Base-by-base conservation (phyloP, 2,888 invertebrate species). In the Caenorhabditis uteleia region DNA sequence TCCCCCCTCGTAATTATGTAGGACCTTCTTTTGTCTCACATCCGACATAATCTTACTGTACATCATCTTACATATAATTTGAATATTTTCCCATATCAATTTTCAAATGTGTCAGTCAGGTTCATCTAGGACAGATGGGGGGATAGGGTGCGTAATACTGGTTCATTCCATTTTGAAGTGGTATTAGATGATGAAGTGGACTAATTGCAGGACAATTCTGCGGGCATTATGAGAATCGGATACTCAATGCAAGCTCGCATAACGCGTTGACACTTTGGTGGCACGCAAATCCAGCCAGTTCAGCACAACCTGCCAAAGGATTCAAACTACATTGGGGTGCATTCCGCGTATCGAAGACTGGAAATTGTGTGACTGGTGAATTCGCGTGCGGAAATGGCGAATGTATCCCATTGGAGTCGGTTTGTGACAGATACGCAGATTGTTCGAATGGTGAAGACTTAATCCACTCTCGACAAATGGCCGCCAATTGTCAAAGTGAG, bases 261-360 rank as follows among this genome's bases (percentile, higher is more conserved):
- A 75, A 75, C 36, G 75, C 72, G 18, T 42, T 75, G 51, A 72
- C 75, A 16, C 60, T 75, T 8, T 75, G 75, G 75, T 75, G 75
- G 75, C 75, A 75, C 54, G 58, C 72, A 1, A 61, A 67, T 48
- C 61, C 62, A 12, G 60, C 65, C 21, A 51, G 58, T 8, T 54
- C 62, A 0, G 54, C 51, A 12, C 47, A 45, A 8, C 44, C 43
- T 20, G 54, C 62, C 12, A 64, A 56, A 26, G 75, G 75, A 14
- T 75, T 75, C 67, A 70, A 71, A 36, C 61, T 75, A 23, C 67
- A 66, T 18, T 75, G 72, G 72, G 66, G 59, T 2, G 59, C 72
- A 0, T 75, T 54, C 31, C 26, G 75, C 16, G 68, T 62, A 6
- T 60, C 68, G 3, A 70, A 51, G 42, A 61, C 55, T 38, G 62